Evolutionary conservation across 2,113 vertebrate genomes (phyloP).

Genomic region (Empidonax traillii): DNA sequence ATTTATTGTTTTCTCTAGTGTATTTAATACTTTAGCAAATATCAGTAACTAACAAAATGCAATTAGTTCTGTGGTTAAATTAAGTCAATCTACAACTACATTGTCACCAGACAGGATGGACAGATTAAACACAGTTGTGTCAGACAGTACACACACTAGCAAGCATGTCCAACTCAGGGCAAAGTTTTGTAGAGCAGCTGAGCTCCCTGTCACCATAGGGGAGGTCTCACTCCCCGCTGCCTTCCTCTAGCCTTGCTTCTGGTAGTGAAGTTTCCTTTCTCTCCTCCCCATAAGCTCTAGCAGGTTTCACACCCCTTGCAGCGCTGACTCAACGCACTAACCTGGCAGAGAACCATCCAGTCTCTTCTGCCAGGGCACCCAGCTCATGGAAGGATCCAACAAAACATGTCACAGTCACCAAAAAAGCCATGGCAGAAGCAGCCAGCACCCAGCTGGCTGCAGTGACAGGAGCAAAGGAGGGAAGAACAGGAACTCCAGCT

Average conservation of each 20-base stretch:
- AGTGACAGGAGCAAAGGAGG: not conserved
- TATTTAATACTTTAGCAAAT: not conserved
- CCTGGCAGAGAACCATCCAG: not conserved
- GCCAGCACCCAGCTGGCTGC: not conserved
- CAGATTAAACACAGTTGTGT: not conserved
- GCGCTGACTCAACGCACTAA: not conserved
- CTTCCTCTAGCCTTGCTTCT: not conserved
- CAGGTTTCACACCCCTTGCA: not conserved
- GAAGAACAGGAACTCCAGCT: constrained; percentile 30
- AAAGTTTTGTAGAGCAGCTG: not conserved
- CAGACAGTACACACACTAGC: not conserved
- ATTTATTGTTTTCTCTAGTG: not conserved
- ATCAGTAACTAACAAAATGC: not conserved
- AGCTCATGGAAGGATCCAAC: not conserved
- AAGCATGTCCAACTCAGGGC: not conserved
- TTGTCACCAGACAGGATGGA: not conserved
- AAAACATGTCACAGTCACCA: not conserved
- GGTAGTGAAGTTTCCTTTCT: not conserved
- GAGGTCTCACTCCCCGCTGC: not conserved
- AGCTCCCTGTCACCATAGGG: not conserved
- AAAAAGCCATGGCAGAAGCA: not conserved
- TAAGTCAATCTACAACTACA: not conserved
- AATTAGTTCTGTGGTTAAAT: not conserved
- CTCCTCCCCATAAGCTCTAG: not conserved
- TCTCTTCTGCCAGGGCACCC: not conserved